A percentile compares a stretch with the other conserved stretches of the same genome.
Conservation (phyloP, 1,140 invertebrate species). For the Rhagoletis pomonella region DNA sequence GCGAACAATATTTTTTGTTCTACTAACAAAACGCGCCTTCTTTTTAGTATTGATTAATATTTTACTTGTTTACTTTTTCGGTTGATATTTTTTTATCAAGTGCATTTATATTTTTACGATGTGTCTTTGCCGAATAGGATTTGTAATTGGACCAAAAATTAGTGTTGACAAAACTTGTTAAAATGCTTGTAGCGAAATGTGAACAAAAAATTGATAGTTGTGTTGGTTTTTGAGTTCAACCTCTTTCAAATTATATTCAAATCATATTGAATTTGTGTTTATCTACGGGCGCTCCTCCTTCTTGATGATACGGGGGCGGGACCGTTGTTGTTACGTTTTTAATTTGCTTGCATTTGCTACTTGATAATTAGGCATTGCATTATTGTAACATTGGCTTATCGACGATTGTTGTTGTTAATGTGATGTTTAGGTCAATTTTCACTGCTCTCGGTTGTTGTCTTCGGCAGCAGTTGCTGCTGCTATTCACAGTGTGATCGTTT, state of each 20-base stretch:
- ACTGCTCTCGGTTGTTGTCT: neutral
- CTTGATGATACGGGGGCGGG: neutral
- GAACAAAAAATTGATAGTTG: neutral
- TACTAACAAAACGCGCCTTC: neutral
- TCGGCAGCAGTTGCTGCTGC: neutral
- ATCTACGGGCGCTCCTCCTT: neutral
- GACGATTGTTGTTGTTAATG: neutral
- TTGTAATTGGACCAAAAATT: neutral
- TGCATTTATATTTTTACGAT: neutral
- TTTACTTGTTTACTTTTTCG: neutral
- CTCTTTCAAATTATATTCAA: constrained; percentile 20
- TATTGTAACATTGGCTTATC: neutral
- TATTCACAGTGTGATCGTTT: neutral
- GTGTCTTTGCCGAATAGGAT: neutral
- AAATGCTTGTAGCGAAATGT: neutral
- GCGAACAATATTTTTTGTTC: neutral
- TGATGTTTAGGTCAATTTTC: neutral
- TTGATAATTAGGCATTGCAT: neutral
- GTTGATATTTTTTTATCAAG: neutral
- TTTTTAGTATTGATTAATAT: neutral
- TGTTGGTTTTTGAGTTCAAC: neutral
- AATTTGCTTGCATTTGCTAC: neutral
- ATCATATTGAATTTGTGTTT: neutral
- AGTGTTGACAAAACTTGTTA: neutral
- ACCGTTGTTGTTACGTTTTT: neutral